phyloP scores from a whole-genome alignment of 2,797 vertebrate genomes.

The Parauchenoglanis punctatus region DNA sequence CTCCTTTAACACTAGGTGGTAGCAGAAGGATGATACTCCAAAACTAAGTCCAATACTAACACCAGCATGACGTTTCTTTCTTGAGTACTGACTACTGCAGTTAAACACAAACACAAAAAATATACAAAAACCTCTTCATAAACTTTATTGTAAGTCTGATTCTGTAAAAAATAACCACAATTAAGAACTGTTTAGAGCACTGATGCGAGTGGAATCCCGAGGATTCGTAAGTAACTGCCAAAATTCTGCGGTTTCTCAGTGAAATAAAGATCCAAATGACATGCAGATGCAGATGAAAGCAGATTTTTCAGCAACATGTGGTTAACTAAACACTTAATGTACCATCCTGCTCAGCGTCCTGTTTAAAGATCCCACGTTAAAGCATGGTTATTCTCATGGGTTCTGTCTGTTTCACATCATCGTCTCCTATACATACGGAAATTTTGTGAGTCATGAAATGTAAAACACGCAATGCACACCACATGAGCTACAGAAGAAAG shows the following conservation, averaged over 20 bases:
- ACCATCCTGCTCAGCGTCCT: neutral
- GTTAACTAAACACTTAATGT: neutral
- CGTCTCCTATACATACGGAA: neutral
- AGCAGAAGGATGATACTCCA: neutral
- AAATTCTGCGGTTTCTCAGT: neutral
- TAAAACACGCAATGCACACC: neutral
- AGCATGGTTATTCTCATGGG: neutral
- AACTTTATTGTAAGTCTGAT: neutral
- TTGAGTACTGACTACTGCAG: neutral
- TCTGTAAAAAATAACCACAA: neutral
- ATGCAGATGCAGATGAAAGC: neutral
- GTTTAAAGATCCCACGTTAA: neutral
- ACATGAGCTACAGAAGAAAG: neutral
- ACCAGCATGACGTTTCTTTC: neutral
- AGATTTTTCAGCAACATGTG: neutral
- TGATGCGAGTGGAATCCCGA: neutral
- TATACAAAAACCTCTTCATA: neutral
- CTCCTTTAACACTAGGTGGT: slow-evolving; percentile 9
- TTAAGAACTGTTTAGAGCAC: neutral
- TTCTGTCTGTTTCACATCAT: slow-evolving; percentile 7
- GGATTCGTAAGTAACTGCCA: neutral
- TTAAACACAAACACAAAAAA: neutral
- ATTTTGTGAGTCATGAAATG: neutral
- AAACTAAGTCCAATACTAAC: neutral
- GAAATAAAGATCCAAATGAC: neutral